A percentile compares a stretch with the other conserved stretches of the same genome.
Evolutionary conservation across 37 sponge, comb jelly and placozoan species (phyloP).

Genomic region (Crambe crambe): DNA sequence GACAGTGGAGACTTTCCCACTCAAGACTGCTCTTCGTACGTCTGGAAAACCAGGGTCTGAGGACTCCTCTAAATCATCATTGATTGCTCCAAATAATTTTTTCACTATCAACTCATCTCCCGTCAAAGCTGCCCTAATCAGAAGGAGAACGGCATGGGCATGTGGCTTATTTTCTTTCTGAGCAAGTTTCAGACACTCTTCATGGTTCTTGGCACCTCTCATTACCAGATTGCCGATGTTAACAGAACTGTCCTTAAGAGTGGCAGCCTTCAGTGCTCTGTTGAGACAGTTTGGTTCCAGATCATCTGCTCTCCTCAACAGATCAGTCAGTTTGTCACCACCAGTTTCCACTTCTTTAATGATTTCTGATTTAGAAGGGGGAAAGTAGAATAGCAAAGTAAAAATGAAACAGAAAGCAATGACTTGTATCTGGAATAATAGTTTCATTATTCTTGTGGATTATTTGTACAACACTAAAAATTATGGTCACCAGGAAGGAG

Average conservation of each 20-base stretch:
- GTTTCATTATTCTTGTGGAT: too few relatives aligned
- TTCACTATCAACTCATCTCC: slow-evolving; percentile 33
- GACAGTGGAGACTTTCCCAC: slow-evolving; percentile 51
- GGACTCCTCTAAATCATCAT: background rate
- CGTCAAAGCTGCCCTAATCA: slow-evolving; percentile 41
- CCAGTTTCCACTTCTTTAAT: slow-evolving; percentile 66
- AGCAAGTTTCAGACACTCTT: slow-evolving; percentile 26
- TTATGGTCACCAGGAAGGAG: too few relatives aligned
- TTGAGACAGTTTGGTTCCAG: slow-evolving; percentile 50
- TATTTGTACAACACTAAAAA: too few relatives aligned
- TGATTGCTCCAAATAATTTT: slow-evolving; percentile 44
- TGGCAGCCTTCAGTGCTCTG: slow-evolving; percentile 48
- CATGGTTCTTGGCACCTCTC: slow-evolving; percentile 33
- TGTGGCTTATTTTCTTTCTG: slow-evolving; percentile 11
- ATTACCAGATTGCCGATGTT: slow-evolving; percentile 54
- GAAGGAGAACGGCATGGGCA: slow-evolving; percentile 52
- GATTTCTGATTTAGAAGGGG: slow-evolving; percentile 28
- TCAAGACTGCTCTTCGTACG: slow-evolving; percentile 25
- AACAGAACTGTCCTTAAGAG: slow-evolving; percentile 33
- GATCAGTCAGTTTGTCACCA: slow-evolving; percentile 43
- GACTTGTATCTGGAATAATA: too few relatives aligned
- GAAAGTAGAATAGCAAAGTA: too few relatives aligned
- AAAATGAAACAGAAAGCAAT: too few relatives aligned
- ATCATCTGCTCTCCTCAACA: slow-evolving; percentile 22
- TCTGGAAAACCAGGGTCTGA: slow-evolving; percentile 27